Base-by-base conservation (phyloP, 2,888 invertebrate genomes). In the Parthenolecanium corni region DNA sequence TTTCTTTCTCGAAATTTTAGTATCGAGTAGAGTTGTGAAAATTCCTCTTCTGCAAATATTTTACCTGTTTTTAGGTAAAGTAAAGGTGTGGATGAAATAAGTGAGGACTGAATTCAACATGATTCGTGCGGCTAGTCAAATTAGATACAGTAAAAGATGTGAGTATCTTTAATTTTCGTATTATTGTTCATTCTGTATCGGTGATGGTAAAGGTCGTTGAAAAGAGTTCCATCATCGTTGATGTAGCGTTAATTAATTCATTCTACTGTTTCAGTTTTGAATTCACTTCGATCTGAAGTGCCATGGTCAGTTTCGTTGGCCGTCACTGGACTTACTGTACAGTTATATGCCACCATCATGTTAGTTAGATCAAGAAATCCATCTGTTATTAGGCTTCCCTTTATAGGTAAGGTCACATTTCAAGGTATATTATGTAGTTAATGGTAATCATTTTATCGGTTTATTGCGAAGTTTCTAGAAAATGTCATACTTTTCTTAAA, bases 221-320 rank as follows among this genome's bases (percentile, higher is more conserved):
- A 18, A 18, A 47, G 12, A 12, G 18, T 18, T 16, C 2, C 6
- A 16, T 47, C 2, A 47, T 47, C 11, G 3, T 16, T 47, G 3
- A 12, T 47, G 21, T 2, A 23, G 6, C 25, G 9, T 23, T 51
- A 14, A 21, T 21, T 49, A 14, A 38, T 52, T 18, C 14, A 38
- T 42, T 23, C 40, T 53, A 4, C 40, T 40, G 38, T 54, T 42
- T 23, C 54, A 16, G 54, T 21, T 11, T 24, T 54, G 12, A 24
- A 40, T 40, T 24, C 23, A 9, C 38, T 31, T 21, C 14, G 24
- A 21, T 61, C 61, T 3, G 61, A 61, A 40, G 40, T 61, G 51
- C 61, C 61, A 11, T 18, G 20, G 25, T 20, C 61, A 3, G 36
- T 61, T 36, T 61, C 61, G 6, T 38, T 61, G 11, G 61, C 61